Percentiles rank a stretch among this genome's conserved stretches.
Conservation (phyloP, 2,797 vertebrate species). For the Ptychadena robeensis region DNA sequence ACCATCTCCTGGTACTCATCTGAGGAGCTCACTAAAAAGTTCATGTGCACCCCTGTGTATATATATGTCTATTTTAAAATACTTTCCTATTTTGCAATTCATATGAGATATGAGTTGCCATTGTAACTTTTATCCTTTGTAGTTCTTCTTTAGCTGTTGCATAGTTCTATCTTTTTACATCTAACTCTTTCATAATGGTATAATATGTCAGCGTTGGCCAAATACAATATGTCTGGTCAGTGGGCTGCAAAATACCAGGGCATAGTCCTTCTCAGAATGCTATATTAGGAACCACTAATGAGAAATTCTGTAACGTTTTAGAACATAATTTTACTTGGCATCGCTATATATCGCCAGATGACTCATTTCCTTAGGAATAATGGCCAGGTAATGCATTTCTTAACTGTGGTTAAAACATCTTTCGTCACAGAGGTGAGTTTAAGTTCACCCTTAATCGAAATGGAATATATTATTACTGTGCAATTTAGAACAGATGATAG, state of each 20-base stretch:
- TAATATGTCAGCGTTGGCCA: background rate
- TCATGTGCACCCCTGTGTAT: no score
- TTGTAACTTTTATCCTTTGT: no score
- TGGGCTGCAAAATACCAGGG: constrained; percentile 39
- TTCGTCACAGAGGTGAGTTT: constrained; percentile 26
- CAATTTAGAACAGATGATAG: constrained; percentile 19
- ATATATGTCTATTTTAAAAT: no score
- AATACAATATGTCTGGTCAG: constrained; percentile 32
- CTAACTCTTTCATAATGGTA: background rate
- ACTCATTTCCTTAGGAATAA: constrained; percentile 31
- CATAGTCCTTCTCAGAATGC: constrained; percentile 19
- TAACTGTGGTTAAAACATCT: constrained; percentile 26
- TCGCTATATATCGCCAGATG: constrained; percentile 25
- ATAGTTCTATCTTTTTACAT: background rate
- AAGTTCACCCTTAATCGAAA: constrained; percentile 28
- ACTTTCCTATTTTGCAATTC: no score
- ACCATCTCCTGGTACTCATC: no score
- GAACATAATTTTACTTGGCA: constrained; percentile 25
- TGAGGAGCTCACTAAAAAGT: no score
- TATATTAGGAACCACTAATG: constrained; percentile 37
- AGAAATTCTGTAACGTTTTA: constrained; percentile 23
- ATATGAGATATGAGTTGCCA: no score
- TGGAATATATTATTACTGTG: constrained; percentile 13
- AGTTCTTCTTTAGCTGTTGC: background rate
- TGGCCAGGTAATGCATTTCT: constrained; percentile 12